phyloP scores from a whole-genome alignment of 2,888 invertebrate genomes.

The Eupithecia dodoneata region DNA sequence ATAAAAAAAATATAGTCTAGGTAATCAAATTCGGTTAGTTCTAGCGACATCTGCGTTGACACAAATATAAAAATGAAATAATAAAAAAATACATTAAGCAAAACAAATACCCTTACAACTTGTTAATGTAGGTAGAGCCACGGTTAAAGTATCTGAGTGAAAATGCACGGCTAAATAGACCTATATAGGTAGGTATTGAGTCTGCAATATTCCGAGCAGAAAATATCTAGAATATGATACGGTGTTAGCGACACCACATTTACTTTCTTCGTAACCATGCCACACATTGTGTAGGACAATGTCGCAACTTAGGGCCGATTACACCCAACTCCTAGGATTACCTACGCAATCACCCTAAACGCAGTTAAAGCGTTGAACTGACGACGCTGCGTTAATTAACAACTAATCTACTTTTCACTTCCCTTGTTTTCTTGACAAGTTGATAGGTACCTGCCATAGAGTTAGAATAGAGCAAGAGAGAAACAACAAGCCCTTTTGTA shows the following conservation, averaged over 20 bases:
- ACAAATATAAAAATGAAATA: too few relatives aligned
- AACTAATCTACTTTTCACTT: neutral
- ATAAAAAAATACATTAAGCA: too few relatives aligned
- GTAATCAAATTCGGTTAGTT: too few relatives aligned
- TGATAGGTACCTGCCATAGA: too few relatives aligned
- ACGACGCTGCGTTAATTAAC: neutral
- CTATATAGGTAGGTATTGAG: neutral
- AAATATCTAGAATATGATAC: slow-evolving; percentile 18
- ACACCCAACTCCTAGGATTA: neutral
- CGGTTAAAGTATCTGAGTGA: neutral
- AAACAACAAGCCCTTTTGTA: too few relatives aligned
- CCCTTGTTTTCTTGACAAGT: neutral
- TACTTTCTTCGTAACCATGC: slow-evolving; percentile 1
- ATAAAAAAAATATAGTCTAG: too few relatives aligned
- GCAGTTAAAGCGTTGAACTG: neutral
- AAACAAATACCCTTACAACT: too few relatives aligned
- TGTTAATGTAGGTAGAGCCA: too few relatives aligned
- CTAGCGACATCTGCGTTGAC: too few relatives aligned
- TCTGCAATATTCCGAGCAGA: slow-evolving; percentile 3
- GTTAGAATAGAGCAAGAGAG: too few relatives aligned
- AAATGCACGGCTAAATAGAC: neutral
- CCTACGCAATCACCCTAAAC: neutral
- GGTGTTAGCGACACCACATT: slow-evolving; percentile 18
- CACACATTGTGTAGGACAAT: neutral
- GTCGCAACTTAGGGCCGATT: neutral